Conservation (phyloP, 2,888 invertebrate genomes). For the Lasioglossum vierecki region DNA sequence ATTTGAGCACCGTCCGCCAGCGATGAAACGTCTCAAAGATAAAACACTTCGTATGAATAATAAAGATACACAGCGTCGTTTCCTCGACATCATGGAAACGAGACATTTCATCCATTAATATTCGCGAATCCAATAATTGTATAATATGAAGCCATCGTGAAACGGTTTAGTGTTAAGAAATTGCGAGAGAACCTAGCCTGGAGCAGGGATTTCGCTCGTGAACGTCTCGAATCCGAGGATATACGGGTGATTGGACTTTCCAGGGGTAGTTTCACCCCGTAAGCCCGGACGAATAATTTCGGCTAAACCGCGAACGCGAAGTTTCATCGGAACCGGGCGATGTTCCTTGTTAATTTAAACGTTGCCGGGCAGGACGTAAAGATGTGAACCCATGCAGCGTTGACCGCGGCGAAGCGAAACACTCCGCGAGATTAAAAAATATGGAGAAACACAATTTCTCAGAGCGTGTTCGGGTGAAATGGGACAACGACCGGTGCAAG, state of each 20-base stretch:
- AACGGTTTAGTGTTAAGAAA: background rate
- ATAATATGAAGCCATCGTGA: background rate
- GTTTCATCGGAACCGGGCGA: background rate
- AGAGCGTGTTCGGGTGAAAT: background rate
- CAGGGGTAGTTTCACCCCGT: no score
- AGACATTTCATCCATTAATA: no score
- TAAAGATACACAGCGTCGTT: no score
- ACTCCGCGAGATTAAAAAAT: background rate
- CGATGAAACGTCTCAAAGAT: no score
- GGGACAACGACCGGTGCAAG: constrained; percentile 10
- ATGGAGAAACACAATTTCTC: background rate
- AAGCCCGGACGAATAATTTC: background rate
- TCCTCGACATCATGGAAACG: no score
- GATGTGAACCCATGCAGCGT: background rate
- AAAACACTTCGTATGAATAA: no score
- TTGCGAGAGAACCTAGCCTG: background rate
- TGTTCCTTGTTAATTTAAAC: background rate
- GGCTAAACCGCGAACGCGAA: background rate
- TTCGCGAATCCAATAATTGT: no score
- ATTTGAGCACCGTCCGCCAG: no score
- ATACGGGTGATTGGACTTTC: background rate
- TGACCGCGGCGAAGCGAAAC: background rate
- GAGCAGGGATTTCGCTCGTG: background rate
- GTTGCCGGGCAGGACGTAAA: background rate
- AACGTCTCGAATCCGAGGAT: constrained; percentile 1